Base-by-base conservation (phyloP, 2,888 invertebrate genomes). In the Sarcophaga variegata region DNA sequence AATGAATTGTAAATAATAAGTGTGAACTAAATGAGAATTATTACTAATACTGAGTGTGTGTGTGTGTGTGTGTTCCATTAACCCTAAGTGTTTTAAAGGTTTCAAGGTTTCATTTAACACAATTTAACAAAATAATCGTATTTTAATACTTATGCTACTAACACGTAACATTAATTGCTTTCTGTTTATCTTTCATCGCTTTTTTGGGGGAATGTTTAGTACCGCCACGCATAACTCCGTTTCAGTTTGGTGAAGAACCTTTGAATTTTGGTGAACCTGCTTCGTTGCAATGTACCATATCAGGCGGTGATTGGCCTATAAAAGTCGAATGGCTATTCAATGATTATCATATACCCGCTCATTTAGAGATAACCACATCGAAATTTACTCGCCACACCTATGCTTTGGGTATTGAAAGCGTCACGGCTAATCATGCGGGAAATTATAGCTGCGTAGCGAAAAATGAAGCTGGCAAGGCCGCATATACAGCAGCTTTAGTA, bases 231-330 rank as follows among this genome's bases (percentile, higher is more conserved):
- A 96, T 97, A 93, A 95, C 95, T 90, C 96, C 96, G 80, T 96
- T 97, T 92, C 95, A 95, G 90, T 96, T 97, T 91, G 96, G 96
- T 89, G 96, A 96, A 79, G 96, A 96, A 90, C 95, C 96, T 81
- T 95, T 96, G 87, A 96, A 96, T 91, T 96, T 96, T 86, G 96
- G 96, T 8, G 96, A 96, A 90, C 94, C 95, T 85, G 95, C 90
- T 71, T 96, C 96, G 80, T 94, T 96, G 71, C 95, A 95, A 83
- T 95, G 95, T 89, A 92, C 94, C 45, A 92, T 94, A 59, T 90
- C 92, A 45, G 93, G 93, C 74, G 95, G 95, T 27, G 95, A 95
- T 92, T 92, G 94, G 88, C 95, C 95, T 27, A 93, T 95, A 83
- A 93, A 93, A 85, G 94, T 95, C 67, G 91, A 92, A 67, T 95